A percentile compares a stretch with the other conserved stretches of the same genome.
These are phyloP conservation scores for Bostrychus sinensis DNA, from an alignment of 2,113 vertebrate genomes.

Conservation along the genomic window DNA sequence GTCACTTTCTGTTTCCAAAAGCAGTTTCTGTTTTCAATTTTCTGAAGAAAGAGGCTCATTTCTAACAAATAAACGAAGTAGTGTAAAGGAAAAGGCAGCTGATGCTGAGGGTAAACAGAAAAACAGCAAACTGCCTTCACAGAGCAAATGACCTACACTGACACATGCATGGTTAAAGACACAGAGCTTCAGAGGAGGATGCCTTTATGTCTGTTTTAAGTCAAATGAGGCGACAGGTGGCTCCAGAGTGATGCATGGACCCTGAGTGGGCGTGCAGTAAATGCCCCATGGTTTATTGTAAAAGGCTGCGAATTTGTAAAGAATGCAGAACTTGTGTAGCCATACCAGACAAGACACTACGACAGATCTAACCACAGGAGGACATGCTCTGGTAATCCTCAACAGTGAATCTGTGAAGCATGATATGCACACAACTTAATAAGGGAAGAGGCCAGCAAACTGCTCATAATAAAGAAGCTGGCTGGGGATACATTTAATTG, in stretches of 20 bases:
- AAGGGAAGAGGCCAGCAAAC: not conserved
- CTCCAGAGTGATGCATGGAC: not conserved
- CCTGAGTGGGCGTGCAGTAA: not conserved
- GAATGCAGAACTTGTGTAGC: not conserved
- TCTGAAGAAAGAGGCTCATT: constrained; percentile 6
- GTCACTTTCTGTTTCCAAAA: constrained; percentile 2
- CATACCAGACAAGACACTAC: not conserved
- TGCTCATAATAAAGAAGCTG: not conserved
- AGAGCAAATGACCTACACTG: constrained; percentile 12
- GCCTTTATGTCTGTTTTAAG: constrained; percentile 10
- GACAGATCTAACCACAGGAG: not conserved
- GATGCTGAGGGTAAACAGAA: constrained; percentile 54
- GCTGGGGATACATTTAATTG: no score
- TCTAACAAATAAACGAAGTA: constrained; percentile 16
- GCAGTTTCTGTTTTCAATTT: constrained; percentile 29
- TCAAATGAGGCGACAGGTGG: constrained; percentile 20
- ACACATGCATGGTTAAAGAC: constrained; percentile 5
- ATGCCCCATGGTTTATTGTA: not conserved
- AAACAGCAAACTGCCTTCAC: constrained; percentile 44
- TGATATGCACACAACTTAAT: not conserved
- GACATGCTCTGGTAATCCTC: not conserved
- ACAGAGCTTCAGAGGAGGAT: constrained; percentile 1
- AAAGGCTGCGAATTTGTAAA: not conserved
- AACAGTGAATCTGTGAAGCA: not conserved
- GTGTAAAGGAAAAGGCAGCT: constrained; percentile 38